A percentile compares a stretch with the other conserved stretches of the same genome.
phyloP scores from a whole-genome alignment of 2,113 vertebrate species.

The Clupea harengus region DNA sequence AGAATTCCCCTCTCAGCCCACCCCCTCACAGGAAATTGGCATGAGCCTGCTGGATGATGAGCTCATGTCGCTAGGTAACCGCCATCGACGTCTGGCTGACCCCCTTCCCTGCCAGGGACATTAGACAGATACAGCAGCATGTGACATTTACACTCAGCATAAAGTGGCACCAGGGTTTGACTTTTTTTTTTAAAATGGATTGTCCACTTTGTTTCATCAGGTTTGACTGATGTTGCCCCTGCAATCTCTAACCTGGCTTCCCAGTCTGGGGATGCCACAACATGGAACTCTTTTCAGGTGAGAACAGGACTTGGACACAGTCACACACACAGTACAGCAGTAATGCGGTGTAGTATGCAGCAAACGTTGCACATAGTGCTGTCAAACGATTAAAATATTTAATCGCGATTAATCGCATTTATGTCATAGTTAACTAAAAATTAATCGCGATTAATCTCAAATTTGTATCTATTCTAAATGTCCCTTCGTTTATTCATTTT shows the following conservation, averaged over 20 bases:
- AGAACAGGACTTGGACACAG: neutral
- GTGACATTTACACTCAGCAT: no score
- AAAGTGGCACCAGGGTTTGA: no score
- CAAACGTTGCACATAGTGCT: no score
- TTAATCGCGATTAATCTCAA: no score
- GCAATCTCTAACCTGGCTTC: conserved; percentile 60
- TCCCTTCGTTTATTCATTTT: no score
- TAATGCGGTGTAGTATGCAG: neutral
- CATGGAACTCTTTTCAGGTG: conserved; percentile 93
- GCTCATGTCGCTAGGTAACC: conserved; percentile 89
- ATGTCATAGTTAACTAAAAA: no score
- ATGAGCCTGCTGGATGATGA: conserved; percentile 90
- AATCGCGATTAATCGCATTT: no score
- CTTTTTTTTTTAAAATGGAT: neutral
- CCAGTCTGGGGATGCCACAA: conserved; percentile 72
- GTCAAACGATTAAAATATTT: no score
- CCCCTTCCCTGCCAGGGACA: neutral
- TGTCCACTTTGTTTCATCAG: conserved; percentile 56
- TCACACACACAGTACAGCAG: neutral
- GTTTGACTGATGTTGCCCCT: conserved; percentile 79
- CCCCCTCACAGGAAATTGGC: conserved; percentile 68
- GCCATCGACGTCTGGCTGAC: neutral
- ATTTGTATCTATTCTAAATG: no score
- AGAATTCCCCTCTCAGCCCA: conserved; percentile 63
- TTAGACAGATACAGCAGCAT: neutral